Base-by-base conservation (phyloP, 2,888 invertebrate genomes). In the Trachelus tabidus region DNA sequence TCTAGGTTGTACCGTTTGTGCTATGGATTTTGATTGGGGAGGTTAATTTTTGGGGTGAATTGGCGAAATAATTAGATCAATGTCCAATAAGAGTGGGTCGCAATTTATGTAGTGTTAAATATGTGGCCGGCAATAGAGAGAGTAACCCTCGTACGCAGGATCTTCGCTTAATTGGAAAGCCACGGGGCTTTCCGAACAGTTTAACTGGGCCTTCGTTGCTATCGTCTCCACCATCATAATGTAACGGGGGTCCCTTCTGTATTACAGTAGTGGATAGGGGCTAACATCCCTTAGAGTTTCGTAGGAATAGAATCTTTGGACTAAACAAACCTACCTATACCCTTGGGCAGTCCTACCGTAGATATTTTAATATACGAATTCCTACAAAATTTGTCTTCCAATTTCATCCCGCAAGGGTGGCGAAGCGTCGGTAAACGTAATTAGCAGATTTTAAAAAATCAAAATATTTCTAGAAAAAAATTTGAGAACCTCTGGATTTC, bases 101-200 rank as follows among this genome's bases (percentile, higher is more conserved):
- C 87, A 87, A 90, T 91, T 91, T 90, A 91, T 91, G 90, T 91
- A 91, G 91, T 91, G 91, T 91, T 90, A 91, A 91, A 91, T 88
- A 88, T 88, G 90, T 87, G 90, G 89, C 88, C 88, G 87, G 85
- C 82, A 84, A 82, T 84, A 84, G 85, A 86, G 56, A 56, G 83
- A 81, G 83, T 79, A 87, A 89, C 87, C 89, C 88, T 86, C 82
- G 84, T 81, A 84, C 83, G 81, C 82, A 86, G 87, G 89, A 89
- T 90, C 90, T 90, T 88, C 87, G 88, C 87, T 91, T 91, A 91
- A 91, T 91, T 91, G 91, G 90, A 91, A 90, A 90, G 89, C 91
- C 85, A 80, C 87, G 85, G 88, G 90, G 89, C 56, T 91, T 91
- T 91, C 91, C 91, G 88, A 91, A 91, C 91, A 90, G 91, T 91